A percentile compares a stretch with the other conserved stretches of the same genome.
phyloP scores from a whole-genome alignment of 2,113 vertebrate genomes.

The Elgaria multicarinata region DNA sequence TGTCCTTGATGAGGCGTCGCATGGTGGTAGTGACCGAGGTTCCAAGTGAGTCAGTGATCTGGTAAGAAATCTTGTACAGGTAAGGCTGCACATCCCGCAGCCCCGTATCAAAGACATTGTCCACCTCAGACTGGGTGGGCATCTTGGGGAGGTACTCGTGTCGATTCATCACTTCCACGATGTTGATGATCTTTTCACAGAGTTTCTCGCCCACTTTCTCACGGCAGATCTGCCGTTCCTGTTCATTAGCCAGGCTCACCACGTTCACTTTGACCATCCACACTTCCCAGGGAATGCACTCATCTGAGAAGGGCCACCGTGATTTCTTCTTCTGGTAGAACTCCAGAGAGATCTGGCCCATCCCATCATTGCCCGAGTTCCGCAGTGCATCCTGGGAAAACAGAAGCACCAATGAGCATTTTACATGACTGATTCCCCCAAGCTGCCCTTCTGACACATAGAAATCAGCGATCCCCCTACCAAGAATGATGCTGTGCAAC shows the following conservation, averaged over 20 bases:
- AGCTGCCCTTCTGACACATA: neutral
- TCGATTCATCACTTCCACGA: conserved; percentile 97
- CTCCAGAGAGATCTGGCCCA: conserved; percentile 96
- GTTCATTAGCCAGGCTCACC: conserved; percentile 94
- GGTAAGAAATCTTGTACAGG: conserved; percentile 95
- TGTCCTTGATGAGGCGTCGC: conserved; percentile 98
- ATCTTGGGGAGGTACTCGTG: conserved; percentile 98
- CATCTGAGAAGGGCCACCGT: conserved; percentile 95
- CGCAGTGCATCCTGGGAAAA: conserved; percentile 86
- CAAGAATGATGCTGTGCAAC: neutral
- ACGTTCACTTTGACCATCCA: conserved; percentile 98
- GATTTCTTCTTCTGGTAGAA: conserved; percentile 99
- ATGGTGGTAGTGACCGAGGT: conserved; percentile 97
- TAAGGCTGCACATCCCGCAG: conserved; percentile 97
- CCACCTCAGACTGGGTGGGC: conserved; percentile 98
- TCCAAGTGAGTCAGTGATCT: conserved; percentile 94
- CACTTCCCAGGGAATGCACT: conserved; percentile 98
- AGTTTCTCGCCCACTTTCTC: conserved; percentile 98
- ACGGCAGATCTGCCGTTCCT: conserved; percentile 96
- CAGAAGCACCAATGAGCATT: neutral
- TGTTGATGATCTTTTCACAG: conserved; percentile 96
- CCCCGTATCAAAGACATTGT: conserved; percentile 97
- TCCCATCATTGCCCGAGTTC: conserved; percentile 89
- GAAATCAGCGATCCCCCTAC: neutral
- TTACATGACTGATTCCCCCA: neutral